Conservation (phyloP, 2,113 vertebrate genomes). For the Trichomycterus rosablanca region DNA sequence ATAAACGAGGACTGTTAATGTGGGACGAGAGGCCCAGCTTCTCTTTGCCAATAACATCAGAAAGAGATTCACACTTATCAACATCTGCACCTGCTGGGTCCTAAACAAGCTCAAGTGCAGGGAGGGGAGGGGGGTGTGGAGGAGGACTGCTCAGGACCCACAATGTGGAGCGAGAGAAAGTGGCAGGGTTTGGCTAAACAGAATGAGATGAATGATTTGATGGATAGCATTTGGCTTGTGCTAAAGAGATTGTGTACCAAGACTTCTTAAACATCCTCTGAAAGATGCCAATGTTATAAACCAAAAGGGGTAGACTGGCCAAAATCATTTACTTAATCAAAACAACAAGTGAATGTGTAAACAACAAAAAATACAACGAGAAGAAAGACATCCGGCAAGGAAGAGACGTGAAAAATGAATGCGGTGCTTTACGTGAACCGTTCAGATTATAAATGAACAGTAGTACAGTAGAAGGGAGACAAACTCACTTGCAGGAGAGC, state of each 20-base stretch:
- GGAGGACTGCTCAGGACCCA: constrained; percentile 1
- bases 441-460: neutral
- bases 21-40: constrained; percentile 47
- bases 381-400: neutral
- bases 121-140: neutral
- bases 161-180: constrained; percentile 14
- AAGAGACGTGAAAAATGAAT: neutral
- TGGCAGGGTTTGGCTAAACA: constrained; percentile 38
- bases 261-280: neutral
- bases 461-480: constrained; percentile 33
- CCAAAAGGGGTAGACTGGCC: neutral
- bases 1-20: constrained; percentile 62
- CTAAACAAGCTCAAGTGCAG: constrained; percentile 17
- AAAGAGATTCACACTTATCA: constrained; percentile 50
- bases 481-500: constrained; percentile 95
- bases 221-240: constrained; percentile 30
- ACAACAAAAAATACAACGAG: neutral
- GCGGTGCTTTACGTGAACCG: neutral
- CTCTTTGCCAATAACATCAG: constrained; percentile 55
- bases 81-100: constrained; percentile 45
- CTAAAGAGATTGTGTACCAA: constrained; percentile 12
- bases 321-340: neutral
- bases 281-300: neutral
- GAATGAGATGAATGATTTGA: constrained; percentile 23
- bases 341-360: neutral